Base-by-base conservation (phyloP, 2,797 vertebrate genomes). In the Gobio occitaniae region DNA sequence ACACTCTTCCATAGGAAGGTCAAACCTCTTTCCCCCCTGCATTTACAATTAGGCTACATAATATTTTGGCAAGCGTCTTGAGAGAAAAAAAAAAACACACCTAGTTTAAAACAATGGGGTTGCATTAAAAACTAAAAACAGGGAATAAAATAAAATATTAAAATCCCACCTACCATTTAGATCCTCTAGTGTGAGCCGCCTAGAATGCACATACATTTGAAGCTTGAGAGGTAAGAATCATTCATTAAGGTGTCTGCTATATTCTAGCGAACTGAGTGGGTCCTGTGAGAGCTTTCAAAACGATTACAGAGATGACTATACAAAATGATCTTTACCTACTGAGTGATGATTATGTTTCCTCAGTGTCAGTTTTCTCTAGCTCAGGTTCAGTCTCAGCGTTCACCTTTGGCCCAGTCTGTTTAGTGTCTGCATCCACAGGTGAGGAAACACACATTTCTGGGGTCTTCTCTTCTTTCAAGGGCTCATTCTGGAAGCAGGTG, bases 301-400 rank as follows among this genome's bases (percentile, higher is more conserved):
- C 96, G 93, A 97, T 96, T 97, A 98, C 97, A 99, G 97, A 98
- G 97, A 98, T 98, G 97, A 97, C 98, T 99, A 97, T 98, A 99
- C 97, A 99, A 99, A 99, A 99, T 97, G 96, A 97, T 98, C 97
- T 98, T 98, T 99, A 99, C 98, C 98, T 99, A 99, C 97, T 99
- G 97, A 98, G 97, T 97, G 98, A 99, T 97, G 97, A 97, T 99
- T 99, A 99, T 99, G 98, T 98, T 97, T 97, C 97, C 96, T 99
- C 98, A 98, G 97, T 99, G 97, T 99, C 98, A 97, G 97, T 97
- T 95, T 95, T 97, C 97, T 98, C 97, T 97, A 99, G 96, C 97
- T 98, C 97, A 97, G 97, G 96, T 96, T 97, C 97, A 97, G 95
- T 97, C 93, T 97, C 96, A 97, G 97, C 94, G 94, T 96, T 97